Evolutionary conservation across 1,140 invertebrate species (phyloP).

Genomic region (Formica selysi): DNA sequence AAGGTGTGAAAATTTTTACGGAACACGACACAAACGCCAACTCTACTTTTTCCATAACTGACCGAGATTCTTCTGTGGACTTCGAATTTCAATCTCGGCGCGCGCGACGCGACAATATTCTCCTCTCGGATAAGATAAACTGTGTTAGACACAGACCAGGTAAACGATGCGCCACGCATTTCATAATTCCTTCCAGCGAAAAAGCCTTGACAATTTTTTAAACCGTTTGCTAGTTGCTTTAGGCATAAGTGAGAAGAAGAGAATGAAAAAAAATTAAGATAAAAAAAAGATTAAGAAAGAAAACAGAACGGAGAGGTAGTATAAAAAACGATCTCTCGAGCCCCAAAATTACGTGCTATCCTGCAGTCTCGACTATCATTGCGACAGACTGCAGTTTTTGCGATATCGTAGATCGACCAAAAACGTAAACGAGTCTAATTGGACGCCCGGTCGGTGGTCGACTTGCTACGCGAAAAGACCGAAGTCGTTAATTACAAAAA

Average conservation of each 20-base stretch:
- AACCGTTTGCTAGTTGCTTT: conserved; percentile 68
- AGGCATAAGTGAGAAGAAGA: conserved; percentile 58
- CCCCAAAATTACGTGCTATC: conserved; percentile 18
- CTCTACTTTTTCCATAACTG: neutral
- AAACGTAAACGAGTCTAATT: conserved; percentile 35
- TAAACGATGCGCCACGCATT: conserved; percentile 52
- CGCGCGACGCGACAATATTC: conserved; percentile 8
- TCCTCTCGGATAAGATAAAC: conserved; percentile 32
- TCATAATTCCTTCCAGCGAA: conserved; percentile 71
- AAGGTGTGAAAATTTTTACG: neutral
- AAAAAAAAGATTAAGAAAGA: neutral
- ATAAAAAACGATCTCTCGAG: conserved; percentile 12
- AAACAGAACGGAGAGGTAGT: neutral
- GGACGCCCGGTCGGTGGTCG: neutral
- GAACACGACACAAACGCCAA: too few relatives aligned
- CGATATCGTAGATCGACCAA: conserved; percentile 12
- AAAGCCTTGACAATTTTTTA: conserved; percentile 75
- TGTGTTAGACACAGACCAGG: conserved; percentile 20
- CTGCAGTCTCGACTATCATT: conserved; percentile 19
- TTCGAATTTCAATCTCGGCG: conserved; percentile 1
- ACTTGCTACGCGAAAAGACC: conserved; percentile 3
- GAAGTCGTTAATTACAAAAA: conserved; percentile 22
- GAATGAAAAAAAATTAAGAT: conserved; percentile 5
- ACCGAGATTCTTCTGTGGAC: neutral
- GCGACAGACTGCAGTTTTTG: conserved; percentile 28